Conservation (phyloP, 2,797 vertebrate genomes). For the Masticophis lateralis region DNA sequence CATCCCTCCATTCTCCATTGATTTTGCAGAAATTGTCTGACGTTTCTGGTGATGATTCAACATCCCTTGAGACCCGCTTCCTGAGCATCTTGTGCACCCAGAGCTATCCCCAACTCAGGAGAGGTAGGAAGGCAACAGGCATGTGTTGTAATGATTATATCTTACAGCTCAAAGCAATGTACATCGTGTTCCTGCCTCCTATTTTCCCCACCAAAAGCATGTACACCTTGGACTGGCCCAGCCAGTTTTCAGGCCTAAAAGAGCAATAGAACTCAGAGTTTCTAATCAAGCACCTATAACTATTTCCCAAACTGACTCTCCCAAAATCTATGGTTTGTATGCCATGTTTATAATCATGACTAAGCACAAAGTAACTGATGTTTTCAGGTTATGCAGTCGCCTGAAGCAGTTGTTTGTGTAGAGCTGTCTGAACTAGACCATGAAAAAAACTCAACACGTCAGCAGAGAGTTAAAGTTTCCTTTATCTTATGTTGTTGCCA, state of each 20-base stretch:
- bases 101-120: slow-evolving; percentile 90
- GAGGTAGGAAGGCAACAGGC: slow-evolving; percentile 74
- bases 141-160: background rate
- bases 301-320: background rate
- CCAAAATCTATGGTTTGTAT: background rate
- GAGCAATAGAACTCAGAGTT: background rate
- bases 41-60: slow-evolving; percentile 83
- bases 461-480: background rate
- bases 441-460: background rate
- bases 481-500: background rate
- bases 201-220: background rate
- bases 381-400: background rate
- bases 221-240: background rate
- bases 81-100: slow-evolving; percentile 93
- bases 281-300: background rate
- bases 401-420: background rate
- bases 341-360: background rate
- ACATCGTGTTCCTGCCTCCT: background rate
- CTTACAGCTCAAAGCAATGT: background rate
- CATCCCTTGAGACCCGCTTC: slow-evolving; percentile 89
- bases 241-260: background rate
- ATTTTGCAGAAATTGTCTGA: slow-evolving; percentile 84
- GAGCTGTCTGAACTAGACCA: background rate
- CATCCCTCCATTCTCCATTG: background rate
- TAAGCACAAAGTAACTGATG: background rate